phyloP scores from a whole-genome alignment of 2,888 invertebrate species.

The Nymphalis urticae region DNA sequence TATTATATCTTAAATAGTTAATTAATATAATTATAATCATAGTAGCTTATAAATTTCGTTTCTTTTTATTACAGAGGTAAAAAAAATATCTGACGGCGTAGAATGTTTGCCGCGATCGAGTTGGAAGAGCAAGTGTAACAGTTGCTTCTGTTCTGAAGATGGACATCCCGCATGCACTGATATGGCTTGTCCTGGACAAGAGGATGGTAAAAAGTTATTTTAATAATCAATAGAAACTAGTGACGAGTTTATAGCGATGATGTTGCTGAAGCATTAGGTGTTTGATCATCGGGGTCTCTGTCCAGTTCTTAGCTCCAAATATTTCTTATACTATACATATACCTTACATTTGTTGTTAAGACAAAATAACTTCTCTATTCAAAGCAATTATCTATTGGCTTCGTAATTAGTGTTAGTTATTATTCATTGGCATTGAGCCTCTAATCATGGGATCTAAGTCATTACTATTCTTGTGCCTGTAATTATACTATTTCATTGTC shows the following conservation, averaged over 20 bases:
- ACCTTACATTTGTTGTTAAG: too few species aligned
- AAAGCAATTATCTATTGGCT: not conserved
- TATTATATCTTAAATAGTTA: too few species aligned
- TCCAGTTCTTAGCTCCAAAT: too few species aligned
- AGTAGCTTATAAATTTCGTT: too few species aligned
- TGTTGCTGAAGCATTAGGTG: too few species aligned
- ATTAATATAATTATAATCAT: too few species aligned
- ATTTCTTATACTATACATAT: too few species aligned
- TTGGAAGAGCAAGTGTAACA: constrained; percentile 64
- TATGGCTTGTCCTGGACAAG: constrained; percentile 46
- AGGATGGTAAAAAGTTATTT: constrained; percentile 36
- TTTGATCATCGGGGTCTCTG: too few species aligned
- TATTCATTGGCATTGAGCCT: too few species aligned
- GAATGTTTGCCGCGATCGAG: constrained; percentile 57
- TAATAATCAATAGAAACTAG: too few species aligned
- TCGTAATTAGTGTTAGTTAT: too few species aligned
- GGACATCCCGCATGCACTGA: constrained; percentile 54
- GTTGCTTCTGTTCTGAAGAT: constrained; percentile 53
- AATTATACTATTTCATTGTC: not conserved
- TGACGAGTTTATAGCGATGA: too few species aligned
- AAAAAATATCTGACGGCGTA: constrained; percentile 20
- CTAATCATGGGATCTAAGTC: constrained; percentile 1
- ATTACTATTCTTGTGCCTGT: not conserved
- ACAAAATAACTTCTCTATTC: not conserved
- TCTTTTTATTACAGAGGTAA: not conserved